Percentiles rank a stretch among this genome's conserved stretches.
Conservation (phyloP, 2,797 vertebrate species). For the Acestrorhynchus altus region DNA sequence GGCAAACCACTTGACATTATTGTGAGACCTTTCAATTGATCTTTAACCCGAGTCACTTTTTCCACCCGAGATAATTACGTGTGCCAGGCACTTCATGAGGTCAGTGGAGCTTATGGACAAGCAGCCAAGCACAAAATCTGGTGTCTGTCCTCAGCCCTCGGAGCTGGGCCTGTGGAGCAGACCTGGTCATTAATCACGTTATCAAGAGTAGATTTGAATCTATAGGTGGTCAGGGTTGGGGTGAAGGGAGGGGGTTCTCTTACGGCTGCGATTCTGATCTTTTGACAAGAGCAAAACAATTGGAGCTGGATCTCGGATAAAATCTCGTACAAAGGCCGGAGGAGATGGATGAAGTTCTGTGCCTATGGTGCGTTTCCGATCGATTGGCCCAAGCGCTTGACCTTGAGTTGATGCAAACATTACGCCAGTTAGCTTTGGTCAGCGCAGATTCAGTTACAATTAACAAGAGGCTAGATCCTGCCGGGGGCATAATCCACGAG, state of each 20-base stretch:
- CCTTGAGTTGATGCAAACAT: slow-evolving; percentile 78
- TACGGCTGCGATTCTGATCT: slow-evolving; percentile 16
- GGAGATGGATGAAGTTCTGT: slow-evolving; percentile 71
- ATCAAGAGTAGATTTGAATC: slow-evolving; percentile 43
- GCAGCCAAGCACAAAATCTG: slow-evolving; percentile 32
- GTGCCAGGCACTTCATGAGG: slow-evolving; percentile 71
- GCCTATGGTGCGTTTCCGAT: slow-evolving; percentile 63
- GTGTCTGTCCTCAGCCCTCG: slow-evolving; percentile 6
- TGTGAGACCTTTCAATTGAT: slow-evolving; percentile 79
- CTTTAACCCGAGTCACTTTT: slow-evolving; percentile 75
- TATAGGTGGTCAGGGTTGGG: slow-evolving; percentile 3
- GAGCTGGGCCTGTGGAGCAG: slow-evolving; percentile 4
- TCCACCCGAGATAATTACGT: slow-evolving; percentile 77
- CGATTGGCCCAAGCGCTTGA: slow-evolving; percentile 74
- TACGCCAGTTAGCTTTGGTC: slow-evolving; percentile 73
- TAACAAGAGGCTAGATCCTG: slow-evolving; percentile 80
- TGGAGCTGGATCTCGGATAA: slow-evolving; percentile 30
- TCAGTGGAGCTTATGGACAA: slow-evolving; percentile 38
- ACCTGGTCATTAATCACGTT: slow-evolving; percentile 48
- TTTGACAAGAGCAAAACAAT: slow-evolving; percentile 40
- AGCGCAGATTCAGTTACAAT: slow-evolving; percentile 82
- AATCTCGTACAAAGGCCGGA: slow-evolving; percentile 37
- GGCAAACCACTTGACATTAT: slow-evolving; percentile 77
- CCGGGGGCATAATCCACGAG: slow-evolving; percentile 63
- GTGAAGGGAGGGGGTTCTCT: neutral